Conservation (phyloP, 2,113 vertebrate species). For the Ciconia boyciana region DNA sequence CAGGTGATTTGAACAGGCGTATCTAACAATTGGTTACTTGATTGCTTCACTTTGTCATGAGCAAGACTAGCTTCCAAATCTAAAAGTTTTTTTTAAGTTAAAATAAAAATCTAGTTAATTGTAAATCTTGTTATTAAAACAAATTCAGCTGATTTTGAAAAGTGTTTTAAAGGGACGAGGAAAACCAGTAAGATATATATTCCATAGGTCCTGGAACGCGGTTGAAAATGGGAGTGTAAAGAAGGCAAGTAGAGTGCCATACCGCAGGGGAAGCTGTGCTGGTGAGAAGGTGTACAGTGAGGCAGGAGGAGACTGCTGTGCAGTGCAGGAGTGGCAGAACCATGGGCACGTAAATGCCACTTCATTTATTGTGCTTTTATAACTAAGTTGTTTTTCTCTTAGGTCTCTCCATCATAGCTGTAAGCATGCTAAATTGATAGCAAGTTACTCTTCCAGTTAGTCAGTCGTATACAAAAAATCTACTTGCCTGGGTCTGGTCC, state of each 20-base stretch:
- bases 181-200: not conserved
- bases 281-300: fast-evolving
- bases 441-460: not conserved
- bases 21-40: not conserved
- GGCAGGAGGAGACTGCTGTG: not conserved
- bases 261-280: not conserved
- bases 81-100: not conserved
- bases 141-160: not conserved
- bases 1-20: not conserved
- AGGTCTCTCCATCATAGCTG: not conserved
- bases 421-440: not conserved
- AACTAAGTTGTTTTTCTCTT: not conserved
- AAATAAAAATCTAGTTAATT: not conserved
- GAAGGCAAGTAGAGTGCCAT: fast-evolving
- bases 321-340: not conserved
- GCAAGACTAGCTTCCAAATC: not conserved
- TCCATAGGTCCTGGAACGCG: not conserved
- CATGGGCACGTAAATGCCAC: not conserved
- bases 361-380: not conserved
- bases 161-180: not conserved
- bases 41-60: not conserved
- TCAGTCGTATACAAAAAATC: not conserved
- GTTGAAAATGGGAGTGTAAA: not conserved
- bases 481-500: not conserved
- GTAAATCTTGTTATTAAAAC: not conserved